Percentiles rank a stretch among this genome's conserved stretches.
Evolutionary conservation across 2,888 invertebrate species (phyloP).

Genomic region (Macaria liturata): DNA sequence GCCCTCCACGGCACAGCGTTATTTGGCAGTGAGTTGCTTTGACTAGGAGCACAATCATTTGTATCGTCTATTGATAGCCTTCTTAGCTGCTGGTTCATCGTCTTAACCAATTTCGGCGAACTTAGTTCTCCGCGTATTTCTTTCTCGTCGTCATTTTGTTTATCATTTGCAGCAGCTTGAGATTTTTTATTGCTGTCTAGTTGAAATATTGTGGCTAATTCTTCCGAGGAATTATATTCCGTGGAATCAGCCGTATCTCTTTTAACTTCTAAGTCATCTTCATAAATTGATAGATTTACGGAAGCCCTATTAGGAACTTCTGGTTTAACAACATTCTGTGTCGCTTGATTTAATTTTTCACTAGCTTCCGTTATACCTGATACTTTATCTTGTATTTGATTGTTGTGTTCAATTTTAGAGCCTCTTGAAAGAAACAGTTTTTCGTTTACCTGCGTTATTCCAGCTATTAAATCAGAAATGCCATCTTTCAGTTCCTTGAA

Average conservation of each 20-base stretch:
- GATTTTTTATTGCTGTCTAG: constrained; percentile 53
- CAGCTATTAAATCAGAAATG: constrained; percentile 77
- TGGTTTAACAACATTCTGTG: constrained; percentile 48
- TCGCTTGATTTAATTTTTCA: constrained; percentile 61
- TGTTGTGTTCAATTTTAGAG: constrained; percentile 42
- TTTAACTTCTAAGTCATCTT: constrained; percentile 69
- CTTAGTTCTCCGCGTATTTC: constrained; percentile 64
- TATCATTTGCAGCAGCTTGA: constrained; percentile 41
- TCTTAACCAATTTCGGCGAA: constrained; percentile 76
- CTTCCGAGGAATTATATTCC: constrained; percentile 86
- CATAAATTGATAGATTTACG: constrained; percentile 71
- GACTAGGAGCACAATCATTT: constrained; percentile 70
- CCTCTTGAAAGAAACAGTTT: constrained; percentile 66
- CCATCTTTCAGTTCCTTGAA: constrained; percentile 79
- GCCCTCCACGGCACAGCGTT: constrained; percentile 77
- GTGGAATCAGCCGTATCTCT: constrained; percentile 74
- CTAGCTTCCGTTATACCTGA: constrained; percentile 60
- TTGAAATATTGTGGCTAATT: constrained; percentile 85
- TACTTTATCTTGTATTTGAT: constrained; percentile 42
- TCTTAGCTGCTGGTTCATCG: constrained; percentile 73
- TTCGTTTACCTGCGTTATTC: constrained; percentile 77
- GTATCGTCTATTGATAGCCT: constrained; percentile 68
- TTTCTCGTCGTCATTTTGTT: constrained; percentile 45
- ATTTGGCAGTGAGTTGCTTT: constrained; percentile 74
- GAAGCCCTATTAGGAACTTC: constrained; percentile 61